Conservation (phyloP, 2,113 vertebrate species). For the Macquaria ambigua region DNA sequence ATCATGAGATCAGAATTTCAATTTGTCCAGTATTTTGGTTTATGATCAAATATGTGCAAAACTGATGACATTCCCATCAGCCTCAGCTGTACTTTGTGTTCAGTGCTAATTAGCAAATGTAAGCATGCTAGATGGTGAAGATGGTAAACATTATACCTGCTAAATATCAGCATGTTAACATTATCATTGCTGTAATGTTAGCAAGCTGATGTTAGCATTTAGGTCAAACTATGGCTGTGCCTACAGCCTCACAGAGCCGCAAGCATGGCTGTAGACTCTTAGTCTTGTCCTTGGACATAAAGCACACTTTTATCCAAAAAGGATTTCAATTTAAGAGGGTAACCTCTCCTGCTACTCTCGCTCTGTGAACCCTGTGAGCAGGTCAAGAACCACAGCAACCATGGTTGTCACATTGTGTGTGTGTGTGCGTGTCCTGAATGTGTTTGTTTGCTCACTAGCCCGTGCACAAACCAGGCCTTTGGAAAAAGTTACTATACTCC, state of each 20-base stretch:
- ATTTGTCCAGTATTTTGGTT: too few relatives aligned
- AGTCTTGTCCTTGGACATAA: not conserved
- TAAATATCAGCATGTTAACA: not conserved
- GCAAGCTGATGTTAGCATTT: not conserved
- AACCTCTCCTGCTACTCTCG: not conserved
- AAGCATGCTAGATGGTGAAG: not conserved
- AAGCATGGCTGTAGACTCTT: not conserved
- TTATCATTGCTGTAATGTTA: not conserved
- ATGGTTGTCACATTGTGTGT: not conserved
- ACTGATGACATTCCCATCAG: not conserved
- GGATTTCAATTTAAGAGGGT: not conserved
- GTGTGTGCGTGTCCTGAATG: not conserved
- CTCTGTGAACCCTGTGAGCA: constrained; percentile 7
- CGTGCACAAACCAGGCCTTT: not conserved
- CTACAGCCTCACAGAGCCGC: not conserved
- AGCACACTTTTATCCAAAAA: not conserved
- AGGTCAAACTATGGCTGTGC: not conserved
- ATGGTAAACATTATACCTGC: not conserved
- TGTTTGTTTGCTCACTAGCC: not conserved
- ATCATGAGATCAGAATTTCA: not conserved
- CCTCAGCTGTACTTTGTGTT: not conserved
- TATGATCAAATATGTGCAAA: not conserved
- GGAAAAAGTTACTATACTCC: constrained; percentile 63
- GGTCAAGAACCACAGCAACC: not conserved
- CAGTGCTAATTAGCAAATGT: not conserved